Percentiles rank a stretch among this genome's conserved stretches.
phyloP scores from a whole-genome alignment of 2,797 vertebrate species.

The Astyanax mexicanus region DNA sequence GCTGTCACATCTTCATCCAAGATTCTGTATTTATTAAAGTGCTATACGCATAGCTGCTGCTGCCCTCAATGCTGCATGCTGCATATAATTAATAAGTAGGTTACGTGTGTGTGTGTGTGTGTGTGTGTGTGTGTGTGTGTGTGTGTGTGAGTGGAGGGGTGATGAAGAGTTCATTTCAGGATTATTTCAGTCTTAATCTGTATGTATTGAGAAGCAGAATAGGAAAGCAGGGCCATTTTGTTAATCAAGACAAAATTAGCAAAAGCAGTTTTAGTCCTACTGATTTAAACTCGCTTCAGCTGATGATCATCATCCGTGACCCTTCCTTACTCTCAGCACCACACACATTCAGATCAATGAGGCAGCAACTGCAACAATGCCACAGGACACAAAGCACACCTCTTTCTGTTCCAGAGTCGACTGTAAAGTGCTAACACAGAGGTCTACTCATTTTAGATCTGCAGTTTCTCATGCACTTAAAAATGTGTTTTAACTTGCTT shows the following conservation, averaged over 20 bases:
- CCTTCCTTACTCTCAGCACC: background rate
- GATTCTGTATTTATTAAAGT: background rate
- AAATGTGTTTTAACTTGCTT: no score
- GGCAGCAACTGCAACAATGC: background rate
- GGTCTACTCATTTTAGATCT: no score
- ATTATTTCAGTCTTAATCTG: conserved; percentile 22
- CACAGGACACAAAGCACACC: background rate
- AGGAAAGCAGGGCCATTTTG: background rate
- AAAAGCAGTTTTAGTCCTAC: background rate
- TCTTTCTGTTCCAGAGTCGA: background rate
- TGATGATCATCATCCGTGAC: background rate
- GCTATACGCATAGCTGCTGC: background rate
- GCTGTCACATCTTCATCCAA: background rate
- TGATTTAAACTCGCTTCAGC: background rate
- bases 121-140: background rate
- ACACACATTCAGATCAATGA: background rate
- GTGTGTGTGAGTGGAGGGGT: conserved; percentile 20
- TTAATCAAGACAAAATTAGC: conserved; percentile 22
- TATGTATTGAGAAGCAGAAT: conserved; percentile 23
- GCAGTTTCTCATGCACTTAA: no score
- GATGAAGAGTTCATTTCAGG: conserved; percentile 40
- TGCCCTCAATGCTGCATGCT: background rate
- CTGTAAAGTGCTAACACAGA: background rate
- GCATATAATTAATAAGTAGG: conserved; percentile 9
- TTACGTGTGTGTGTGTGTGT: no score